phyloP scores from a whole-genome alignment of 2,888 invertebrate species.

The Platycheirus albimanus region DNA sequence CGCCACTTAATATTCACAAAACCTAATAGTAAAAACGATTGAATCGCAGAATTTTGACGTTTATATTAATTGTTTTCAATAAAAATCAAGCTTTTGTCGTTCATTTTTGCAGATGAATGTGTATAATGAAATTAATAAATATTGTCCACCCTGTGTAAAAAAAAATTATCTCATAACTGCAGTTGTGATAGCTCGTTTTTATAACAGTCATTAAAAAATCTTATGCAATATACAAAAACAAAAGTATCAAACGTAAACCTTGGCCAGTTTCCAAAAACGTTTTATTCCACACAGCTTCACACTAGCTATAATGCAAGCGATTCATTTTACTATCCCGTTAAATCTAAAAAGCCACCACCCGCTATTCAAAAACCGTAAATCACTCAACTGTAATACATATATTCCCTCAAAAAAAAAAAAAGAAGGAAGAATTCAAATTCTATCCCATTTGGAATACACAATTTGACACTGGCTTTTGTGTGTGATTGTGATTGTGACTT shows the following conservation, averaged over 20 bases:
- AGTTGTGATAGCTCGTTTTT: too few species aligned
- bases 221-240: too few species aligned
- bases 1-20: too few species aligned
- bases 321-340: constrained; percentile 6
- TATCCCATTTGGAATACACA: constrained; percentile 46
- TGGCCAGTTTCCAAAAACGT: not conserved
- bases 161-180: too few species aligned
- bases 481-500: constrained; percentile 44
- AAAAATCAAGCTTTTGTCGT: too few species aligned
- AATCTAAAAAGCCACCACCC: constrained; percentile 18
- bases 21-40: too few species aligned
- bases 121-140: too few species aligned
- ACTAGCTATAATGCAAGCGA: constrained; percentile 6
- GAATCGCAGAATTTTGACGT: too few species aligned
- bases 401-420: constrained; percentile 21
- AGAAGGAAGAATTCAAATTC: constrained; percentile 50
- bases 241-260: not conserved
- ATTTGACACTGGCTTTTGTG: constrained; percentile 39
- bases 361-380: constrained; percentile 57
- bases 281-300: constrained; percentile 13
- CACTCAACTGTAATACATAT: constrained; percentile 61
- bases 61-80: too few species aligned
- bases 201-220: too few species aligned
- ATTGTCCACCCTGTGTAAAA: too few species aligned
- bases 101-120: too few species aligned